Evolutionary conservation across 2,113 vertebrate species (phyloP).

Genomic region (Podarcis raffonei): DNA sequence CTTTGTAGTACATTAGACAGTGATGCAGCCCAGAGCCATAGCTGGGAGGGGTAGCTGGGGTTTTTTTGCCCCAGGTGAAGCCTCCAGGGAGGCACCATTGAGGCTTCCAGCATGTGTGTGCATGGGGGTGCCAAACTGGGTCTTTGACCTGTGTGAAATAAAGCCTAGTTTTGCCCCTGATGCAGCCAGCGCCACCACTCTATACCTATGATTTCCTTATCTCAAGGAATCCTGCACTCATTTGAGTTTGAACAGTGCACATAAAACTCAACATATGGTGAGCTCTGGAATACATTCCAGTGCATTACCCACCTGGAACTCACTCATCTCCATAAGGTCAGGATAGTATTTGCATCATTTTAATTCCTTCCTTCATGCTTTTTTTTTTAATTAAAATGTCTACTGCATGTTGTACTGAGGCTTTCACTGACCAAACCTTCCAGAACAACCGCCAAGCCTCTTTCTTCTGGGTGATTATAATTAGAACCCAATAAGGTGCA

Average conservation of each 20-base stretch:
- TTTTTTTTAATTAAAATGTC: neutral
- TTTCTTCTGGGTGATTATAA: slow-evolving; percentile 17
- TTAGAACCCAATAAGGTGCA: slow-evolving; percentile 13
- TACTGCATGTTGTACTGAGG: neutral
- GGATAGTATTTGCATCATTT: neutral
- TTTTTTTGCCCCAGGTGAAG: neutral
- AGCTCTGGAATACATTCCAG: neutral
- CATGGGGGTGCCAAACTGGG: too few relatives aligned
- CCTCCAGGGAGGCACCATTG: too few relatives aligned
- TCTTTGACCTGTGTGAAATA: too few relatives aligned
- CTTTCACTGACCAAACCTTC: neutral
- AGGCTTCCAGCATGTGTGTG: too few relatives aligned
- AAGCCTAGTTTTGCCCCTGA: too few relatives aligned
- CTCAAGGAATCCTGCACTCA: neutral
- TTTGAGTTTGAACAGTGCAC: neutral
- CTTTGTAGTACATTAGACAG: neutral
- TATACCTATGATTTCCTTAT: neutral
- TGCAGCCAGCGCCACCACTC: neutral
- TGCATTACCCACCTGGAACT: neutral
- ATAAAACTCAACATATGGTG: neutral
- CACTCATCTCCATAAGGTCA: neutral
- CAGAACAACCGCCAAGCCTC: neutral
- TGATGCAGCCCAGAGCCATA: neutral
- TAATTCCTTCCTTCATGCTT: neutral
- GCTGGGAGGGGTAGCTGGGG: neutral